Base-by-base conservation (phyloP, 1,140 invertebrate genomes). In the Drosophila arizonae region DNA sequence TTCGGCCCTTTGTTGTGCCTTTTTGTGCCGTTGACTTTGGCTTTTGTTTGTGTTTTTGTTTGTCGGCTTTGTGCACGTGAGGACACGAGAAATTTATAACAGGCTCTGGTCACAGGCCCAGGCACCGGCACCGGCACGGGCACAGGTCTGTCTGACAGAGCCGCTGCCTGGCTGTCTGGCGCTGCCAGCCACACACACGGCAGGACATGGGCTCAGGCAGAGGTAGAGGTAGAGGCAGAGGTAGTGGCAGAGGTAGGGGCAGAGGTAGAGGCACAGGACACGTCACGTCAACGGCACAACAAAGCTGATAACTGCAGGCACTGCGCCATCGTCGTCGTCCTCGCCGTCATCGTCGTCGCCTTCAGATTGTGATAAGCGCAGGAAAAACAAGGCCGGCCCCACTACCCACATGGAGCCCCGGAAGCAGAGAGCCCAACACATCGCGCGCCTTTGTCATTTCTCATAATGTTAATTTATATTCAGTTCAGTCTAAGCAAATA, bases 391-490 rank as follows among this genome's bases (percentile, higher is more conserved):
- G 57, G 26, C 24, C 24, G 39, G 3, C 54, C 21, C 11, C 36
- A 6, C 36, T 13, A 3, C 36, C 10, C 36, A 69, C 54, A 43
- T 41, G 62, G 17, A 9, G 57, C n/a, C 10, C 17, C 73, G 68
- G 73, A 77, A 85, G 62, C 52, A 55, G 62, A 52, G 26, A 75
- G 60, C 68, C 56, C 56, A 57, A 66, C 67, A 72, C 72, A 75
- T 65, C 52, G 65, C 71, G 52, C 70, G 67, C 81, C 71, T 86
- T 86, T 86, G 82, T 86, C 84, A 87, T 87, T 87, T 87, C 70
- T 87, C 82, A 87, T 87, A 87, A 87, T 77, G 80, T 87, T 87
- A 87, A 87, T 87, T 87, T 88, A 88, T 87, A 87, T 88, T 87
- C 84, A 87, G 84, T 87, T 88, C 84, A 87, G 82, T 88, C 84